phyloP scores from a whole-genome alignment of 2,797 vertebrate species.

The Mus minutoides region DNA sequence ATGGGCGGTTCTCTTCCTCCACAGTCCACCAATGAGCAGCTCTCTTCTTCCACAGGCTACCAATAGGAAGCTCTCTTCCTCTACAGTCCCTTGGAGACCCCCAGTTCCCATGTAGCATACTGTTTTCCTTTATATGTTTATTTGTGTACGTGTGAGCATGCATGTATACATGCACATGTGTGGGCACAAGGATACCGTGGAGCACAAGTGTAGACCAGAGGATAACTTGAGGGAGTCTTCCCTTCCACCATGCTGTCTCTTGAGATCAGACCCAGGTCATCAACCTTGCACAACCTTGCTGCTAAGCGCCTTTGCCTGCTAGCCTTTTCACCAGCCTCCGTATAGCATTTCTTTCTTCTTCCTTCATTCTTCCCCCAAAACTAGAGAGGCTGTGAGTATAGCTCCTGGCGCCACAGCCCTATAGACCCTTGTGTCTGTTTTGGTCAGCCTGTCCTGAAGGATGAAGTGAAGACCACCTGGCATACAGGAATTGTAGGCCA shows the following conservation, averaged over 20 bases:
- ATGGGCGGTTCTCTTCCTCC: background rate
- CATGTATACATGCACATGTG: too few species aligned
- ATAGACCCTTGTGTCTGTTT: background rate
- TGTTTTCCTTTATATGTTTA: background rate
- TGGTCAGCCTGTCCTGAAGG: background rate
- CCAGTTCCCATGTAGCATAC: background rate
- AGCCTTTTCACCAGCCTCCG: background rate
- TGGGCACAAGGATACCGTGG: background rate
- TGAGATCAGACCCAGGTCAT: background rate
- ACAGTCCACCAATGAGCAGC: too few species aligned
- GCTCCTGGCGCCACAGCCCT: background rate
- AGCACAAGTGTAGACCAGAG: too few species aligned
- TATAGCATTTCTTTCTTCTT: accelerated
- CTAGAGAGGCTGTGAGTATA: background rate
- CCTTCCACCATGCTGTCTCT: background rate
- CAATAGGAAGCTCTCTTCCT: too few species aligned
- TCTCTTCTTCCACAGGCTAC: too few species aligned
- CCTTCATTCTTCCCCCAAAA: background rate
- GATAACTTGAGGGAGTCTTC: background rate
- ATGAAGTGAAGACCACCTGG: accelerated
- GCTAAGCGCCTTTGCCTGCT: background rate
- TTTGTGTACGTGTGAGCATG: background rate
- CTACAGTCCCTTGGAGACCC: too few species aligned
- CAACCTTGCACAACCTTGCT: too few species aligned
- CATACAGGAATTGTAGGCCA: accelerated